phyloP scores from a whole-genome alignment of 2,888 invertebrate species.

The Dicroscelio sp. region DNA sequence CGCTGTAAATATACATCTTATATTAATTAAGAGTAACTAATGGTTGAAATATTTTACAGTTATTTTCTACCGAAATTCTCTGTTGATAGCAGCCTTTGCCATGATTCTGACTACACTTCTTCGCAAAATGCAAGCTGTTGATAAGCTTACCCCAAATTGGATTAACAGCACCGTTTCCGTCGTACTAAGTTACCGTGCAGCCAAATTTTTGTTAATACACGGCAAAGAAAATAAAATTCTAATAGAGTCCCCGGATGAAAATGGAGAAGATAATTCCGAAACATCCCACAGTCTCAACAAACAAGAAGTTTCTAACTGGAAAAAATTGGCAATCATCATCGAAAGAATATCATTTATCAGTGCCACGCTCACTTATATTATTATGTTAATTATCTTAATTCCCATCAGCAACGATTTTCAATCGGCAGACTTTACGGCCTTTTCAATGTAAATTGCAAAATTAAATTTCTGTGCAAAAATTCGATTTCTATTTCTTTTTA shows the following conservation, averaged over 20 bases:
- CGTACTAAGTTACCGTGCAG: slow-evolving; percentile 86
- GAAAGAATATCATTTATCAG: slow-evolving; percentile 88
- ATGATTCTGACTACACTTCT: slow-evolving; percentile 89
- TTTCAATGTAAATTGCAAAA: background rate
- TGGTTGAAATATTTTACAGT: slow-evolving; percentile 87
- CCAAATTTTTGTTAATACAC: slow-evolving; percentile 85
- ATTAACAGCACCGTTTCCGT: slow-evolving; percentile 84
- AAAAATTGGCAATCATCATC: slow-evolving; percentile 87
- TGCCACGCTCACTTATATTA: slow-evolving; percentile 85
- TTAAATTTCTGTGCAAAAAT: too few relatives aligned
- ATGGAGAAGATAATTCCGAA: slow-evolving; percentile 80
- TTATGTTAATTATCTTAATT: slow-evolving; percentile 85
- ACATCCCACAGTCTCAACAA: background rate
- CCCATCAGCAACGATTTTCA: slow-evolving; percentile 68
- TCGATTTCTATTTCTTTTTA: too few relatives aligned
- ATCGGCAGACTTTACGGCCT: background rate
- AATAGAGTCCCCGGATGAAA: slow-evolving; percentile 64
- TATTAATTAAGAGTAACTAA: background rate
- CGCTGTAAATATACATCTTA: background rate
- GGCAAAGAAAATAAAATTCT: slow-evolving; percentile 78
- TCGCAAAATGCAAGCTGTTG: slow-evolving; percentile 87
- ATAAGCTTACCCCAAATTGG: slow-evolving; percentile 87
- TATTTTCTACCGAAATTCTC: slow-evolving; percentile 89
- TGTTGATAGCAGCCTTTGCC: slow-evolving; percentile 88
- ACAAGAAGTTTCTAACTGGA: slow-evolving; percentile 86